Conservation (phyloP, 2,113 vertebrate genomes). For the Chlamydotis undulata region DNA sequence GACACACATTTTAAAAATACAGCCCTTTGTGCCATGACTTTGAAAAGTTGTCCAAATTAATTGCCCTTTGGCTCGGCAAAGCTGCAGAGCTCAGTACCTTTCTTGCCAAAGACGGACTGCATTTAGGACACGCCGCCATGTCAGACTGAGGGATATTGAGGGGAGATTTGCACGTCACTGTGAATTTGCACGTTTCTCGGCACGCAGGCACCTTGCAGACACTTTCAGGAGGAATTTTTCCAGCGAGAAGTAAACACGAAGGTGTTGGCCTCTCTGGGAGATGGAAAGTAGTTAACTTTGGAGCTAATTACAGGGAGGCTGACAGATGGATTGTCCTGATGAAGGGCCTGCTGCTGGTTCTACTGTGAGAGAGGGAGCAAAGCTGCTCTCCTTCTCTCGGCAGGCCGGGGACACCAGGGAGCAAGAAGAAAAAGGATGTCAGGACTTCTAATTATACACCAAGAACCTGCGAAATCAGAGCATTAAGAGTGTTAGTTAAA, state of each 20-base stretch:
- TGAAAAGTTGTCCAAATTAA: background rate
- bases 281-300: background rate
- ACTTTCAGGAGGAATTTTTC: background rate
- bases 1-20: accelerated
- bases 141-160: background rate
- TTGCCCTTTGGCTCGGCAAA: background rate
- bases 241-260: background rate
- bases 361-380: background rate
- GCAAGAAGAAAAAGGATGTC: constrained; percentile 42
- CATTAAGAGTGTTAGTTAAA: background rate
- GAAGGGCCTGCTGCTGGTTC: background rate
- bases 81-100: background rate
- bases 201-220: background rate
- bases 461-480: background rate
- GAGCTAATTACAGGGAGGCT: constrained; percentile 39
- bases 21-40: background rate
- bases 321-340: background rate
- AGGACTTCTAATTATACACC: constrained; percentile 55
- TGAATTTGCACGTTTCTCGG: background rate
- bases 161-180: background rate
- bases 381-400: background rate
- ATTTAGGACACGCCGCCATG: accelerated
- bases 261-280: constrained; percentile 49
- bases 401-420: background rate
- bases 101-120: background rate